Base-by-base conservation (phyloP, 1,140 invertebrate species). In the Atta texana region DNA sequence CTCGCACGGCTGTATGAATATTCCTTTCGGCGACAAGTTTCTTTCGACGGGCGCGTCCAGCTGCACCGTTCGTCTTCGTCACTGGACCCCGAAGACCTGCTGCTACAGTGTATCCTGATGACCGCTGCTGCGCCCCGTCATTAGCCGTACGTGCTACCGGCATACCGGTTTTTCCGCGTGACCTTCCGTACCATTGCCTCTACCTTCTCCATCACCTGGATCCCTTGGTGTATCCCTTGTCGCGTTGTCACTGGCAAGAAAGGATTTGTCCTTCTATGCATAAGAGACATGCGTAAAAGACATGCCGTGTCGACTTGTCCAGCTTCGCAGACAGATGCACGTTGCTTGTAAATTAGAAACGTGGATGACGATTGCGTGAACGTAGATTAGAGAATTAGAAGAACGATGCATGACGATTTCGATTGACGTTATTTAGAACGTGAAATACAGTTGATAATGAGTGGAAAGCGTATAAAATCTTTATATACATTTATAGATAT, bases 41-140 rank as follows among this genome's bases (percentile, higher is more conserved):
- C 64, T 89, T 88, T 75, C 49, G 80, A 61, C 39, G 44, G 68
- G 66, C 57, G 63, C 77, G 69, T 64, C 72, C 85, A 78, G 51
- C 69, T 31, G 82, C 28, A 90, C 85, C 85, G 91, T 91, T 91
- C 87, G 90, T 91, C 90, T 90, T 91, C 90, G 91, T 91, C 91
- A 90, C 64, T 44, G 77, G 51, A 44, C 76, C 34, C 28, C 80
- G 85, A 90, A 44, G 85, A 85, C 74, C 49, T 63, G 85, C 76
- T 69, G 76, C 77, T 49, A 71, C 31, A 61, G 87, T 57, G 61
- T 80, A 80, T 84, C 89, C 81, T 84, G 88, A 88, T 69, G 86
- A 86, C 81, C 75, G 63, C 31, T 44, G 86, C 59, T 57, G 82
- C 59, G 82, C 61, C 66, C 68, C 80, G 86, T 91, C 88, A 90